Conservation (phyloP, 2,888 invertebrate species). For the Dromius quadrimaculatus region DNA sequence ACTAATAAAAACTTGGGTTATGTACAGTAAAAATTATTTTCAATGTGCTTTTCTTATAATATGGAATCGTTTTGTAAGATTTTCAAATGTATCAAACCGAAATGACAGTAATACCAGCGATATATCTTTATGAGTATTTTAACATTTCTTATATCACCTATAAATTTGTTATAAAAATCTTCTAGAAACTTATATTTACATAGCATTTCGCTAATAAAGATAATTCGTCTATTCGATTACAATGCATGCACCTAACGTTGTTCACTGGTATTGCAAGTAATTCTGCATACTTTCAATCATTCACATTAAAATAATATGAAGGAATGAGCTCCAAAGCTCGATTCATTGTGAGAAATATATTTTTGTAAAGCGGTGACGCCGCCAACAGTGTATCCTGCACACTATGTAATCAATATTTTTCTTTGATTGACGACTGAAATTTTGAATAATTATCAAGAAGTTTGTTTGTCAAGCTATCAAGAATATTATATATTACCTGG, state of each 20-base stretch:
- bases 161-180: slow-evolving; percentile 50
- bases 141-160: slow-evolving; percentile 42
- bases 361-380: too few relatives aligned
- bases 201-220: slow-evolving; percentile 37
- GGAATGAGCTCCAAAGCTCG: too few relatives aligned
- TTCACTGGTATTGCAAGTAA: slow-evolving; percentile 46
- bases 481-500: too few relatives aligned
- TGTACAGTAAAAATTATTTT: not conserved
- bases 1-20: slow-evolving; percentile 2
- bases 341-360: too few relatives aligned
- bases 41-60: slow-evolving; percentile 4
- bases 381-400: too few relatives aligned
- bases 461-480: too few relatives aligned
- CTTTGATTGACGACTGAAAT: too few relatives aligned
- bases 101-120: slow-evolving; percentile 46
- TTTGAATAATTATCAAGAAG: too few relatives aligned
- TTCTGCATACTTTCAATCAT: slow-evolving; percentile 27
- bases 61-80: slow-evolving; percentile 14
- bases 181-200: slow-evolving; percentile 47
- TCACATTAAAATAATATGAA: too few relatives aligned
- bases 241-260: slow-evolving; percentile 47
- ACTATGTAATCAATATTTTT: too few relatives aligned
- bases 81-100: slow-evolving; percentile 26
- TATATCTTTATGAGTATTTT: slow-evolving; percentile 28
- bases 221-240: slow-evolving; percentile 46